A percentile compares a stretch with the other conserved stretches of the same genome.
Conservation (phyloP, 2,797 vertebrate genomes). For the Sebastes diaconus region DNA sequence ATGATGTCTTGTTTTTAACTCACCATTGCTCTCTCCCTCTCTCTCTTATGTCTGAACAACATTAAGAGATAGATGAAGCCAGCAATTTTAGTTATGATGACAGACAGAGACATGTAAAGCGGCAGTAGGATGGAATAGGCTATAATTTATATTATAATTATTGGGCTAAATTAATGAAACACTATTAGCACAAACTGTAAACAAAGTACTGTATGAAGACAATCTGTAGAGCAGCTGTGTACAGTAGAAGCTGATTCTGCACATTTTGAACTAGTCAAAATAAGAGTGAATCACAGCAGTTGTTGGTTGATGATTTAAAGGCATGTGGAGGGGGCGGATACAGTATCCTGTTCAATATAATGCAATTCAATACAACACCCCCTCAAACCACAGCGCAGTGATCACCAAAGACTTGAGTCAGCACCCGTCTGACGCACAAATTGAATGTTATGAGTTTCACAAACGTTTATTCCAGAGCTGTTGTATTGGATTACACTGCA, state of each 20-base stretch:
- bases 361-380: background rate
- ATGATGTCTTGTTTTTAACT: background rate
- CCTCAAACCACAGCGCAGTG: conserved; percentile 32
- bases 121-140: background rate
- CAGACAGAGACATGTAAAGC: background rate
- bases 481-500: background rate
- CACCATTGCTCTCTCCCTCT: background rate
- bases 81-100: background rate
- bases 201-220: background rate
- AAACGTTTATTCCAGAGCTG: background rate
- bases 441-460: background rate
- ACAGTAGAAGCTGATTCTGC: background rate
- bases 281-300: conserved; percentile 7
- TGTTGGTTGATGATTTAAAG: conserved; percentile 21
- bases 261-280: background rate
- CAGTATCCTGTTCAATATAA: conserved; percentile 5
- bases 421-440: conserved; percentile 14
- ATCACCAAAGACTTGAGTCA: conserved; percentile 30
- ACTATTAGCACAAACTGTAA: background rate
- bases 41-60: background rate
- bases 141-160: background rate
- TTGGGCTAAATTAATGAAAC: background rate
- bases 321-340: background rate
- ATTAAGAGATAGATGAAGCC: background rate
- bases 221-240: background rate